Percentiles rank a stretch among this genome's conserved stretches.
Conservation (phyloP, 2,888 invertebrate genomes). For the Parnassius glacialis region DNA sequence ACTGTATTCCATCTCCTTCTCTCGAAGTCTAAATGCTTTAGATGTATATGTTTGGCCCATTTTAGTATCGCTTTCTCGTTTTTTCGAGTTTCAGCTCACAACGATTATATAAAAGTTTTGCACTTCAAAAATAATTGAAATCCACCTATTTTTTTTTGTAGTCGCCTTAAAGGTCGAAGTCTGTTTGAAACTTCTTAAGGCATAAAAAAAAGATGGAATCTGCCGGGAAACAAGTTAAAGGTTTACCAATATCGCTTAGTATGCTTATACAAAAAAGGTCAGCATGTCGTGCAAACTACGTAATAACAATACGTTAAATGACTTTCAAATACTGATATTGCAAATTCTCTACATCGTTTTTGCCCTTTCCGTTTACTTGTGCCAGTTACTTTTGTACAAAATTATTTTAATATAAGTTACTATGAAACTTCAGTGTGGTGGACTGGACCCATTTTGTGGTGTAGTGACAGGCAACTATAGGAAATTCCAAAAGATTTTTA, state of each 20-base stretch:
- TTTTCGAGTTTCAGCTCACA: too few relatives aligned
- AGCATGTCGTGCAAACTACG: constrained; percentile 18
- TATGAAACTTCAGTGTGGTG: too few relatives aligned
- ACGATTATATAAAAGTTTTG: too few relatives aligned
- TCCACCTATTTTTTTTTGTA: too few relatives aligned
- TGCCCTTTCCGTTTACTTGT: constrained; percentile 2
- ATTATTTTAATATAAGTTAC: not conserved
- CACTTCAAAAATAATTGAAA: too few relatives aligned
- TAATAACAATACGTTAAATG: constrained; percentile 18
- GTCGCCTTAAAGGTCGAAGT: too few relatives aligned
- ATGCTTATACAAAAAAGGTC: constrained; percentile 18
- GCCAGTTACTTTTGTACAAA: constrained; percentile 4
- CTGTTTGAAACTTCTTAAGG: too few relatives aligned
- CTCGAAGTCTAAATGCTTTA: too few relatives aligned
- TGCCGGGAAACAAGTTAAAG: not conserved
- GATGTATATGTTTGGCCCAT: too few relatives aligned
- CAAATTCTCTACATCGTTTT: constrained; percentile 12
- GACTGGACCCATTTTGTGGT: not conserved
- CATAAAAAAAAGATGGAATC: not conserved
- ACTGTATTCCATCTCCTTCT: too few relatives aligned
- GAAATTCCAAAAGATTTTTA: not conserved
- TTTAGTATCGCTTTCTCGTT: too few relatives aligned
- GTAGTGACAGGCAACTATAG: not conserved
- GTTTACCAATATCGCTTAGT: constrained; percentile 19
- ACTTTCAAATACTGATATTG: constrained; percentile 19